Percentiles rank a stretch among this genome's conserved stretches.
phyloP scores from a whole-genome alignment of 2,113 vertebrate species.

The Trogon surrucura region DNA sequence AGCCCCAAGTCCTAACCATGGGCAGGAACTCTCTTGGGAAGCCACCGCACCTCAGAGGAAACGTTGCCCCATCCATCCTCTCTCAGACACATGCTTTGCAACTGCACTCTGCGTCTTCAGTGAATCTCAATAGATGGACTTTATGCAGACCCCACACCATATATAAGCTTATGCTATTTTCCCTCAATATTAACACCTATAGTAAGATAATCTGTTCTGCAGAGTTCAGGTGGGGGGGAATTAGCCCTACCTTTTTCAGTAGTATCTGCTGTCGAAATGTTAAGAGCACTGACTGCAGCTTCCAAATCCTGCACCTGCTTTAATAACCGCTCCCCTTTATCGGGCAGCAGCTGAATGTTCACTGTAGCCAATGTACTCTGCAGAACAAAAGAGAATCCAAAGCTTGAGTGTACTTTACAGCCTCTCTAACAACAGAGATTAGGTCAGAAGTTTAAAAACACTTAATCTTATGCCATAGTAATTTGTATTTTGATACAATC shows the following conservation, averaged over 20 bases:
- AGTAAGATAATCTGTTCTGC: neutral
- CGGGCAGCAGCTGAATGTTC: constrained; percentile 81
- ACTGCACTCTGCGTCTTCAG: neutral
- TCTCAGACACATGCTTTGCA: neutral
- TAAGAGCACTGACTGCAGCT: constrained; percentile 70
- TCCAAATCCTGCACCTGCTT: constrained; percentile 83
- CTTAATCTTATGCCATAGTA: neutral
- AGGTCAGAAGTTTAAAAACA: neutral
- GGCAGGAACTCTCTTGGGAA: neutral
- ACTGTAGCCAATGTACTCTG: constrained; percentile 80
- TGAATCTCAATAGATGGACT: neutral
- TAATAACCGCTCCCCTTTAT: constrained; percentile 82
- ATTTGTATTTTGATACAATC: neutral
- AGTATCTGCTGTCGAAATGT: constrained; percentile 30
- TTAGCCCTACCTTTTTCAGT: constrained; percentile 51
- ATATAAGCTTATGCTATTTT: neutral
- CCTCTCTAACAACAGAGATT: neutral
- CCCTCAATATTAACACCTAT: neutral
- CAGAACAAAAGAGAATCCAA: constrained; percentile 7
- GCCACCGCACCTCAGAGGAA: neutral
- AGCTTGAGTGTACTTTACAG: neutral
- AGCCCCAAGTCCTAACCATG: neutral
- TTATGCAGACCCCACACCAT: neutral
- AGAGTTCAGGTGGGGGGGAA: neutral
- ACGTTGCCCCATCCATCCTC: neutral